Evolutionary conservation across 2,113 vertebrate species (phyloP), one percentile per base, ranked within the genome.

Genomic region (Microtus richardsoni): DNA sequence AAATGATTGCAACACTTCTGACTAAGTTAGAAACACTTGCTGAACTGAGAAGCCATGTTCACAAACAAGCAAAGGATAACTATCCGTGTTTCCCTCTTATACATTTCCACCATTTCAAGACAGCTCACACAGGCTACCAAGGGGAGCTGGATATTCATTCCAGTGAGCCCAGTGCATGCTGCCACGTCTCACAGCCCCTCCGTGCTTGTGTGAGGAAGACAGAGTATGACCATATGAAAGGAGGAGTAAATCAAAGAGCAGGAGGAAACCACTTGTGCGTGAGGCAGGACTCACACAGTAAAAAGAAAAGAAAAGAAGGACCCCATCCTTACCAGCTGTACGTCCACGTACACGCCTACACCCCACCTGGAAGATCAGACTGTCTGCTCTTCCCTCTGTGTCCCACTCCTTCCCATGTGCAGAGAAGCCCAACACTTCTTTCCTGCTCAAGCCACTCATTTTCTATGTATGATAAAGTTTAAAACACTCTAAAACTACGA

Each of bases 91-190:
- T 64, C n/a, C n/a, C 1, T 39, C 60, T 44, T 64, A 47, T 12
- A 85, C 66, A 66, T 68, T 44, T n/a, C 16, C 36, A 28, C 17
- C 24, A n/a, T 60, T 12, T 78, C 12, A 28, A 36, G 44, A 60
- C 47, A 22, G 49, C 58, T 54, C 0, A 70, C 0, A 9, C 28
- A 44, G 0, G 21, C 1, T 4, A 17, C 0, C 5, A 30, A 24
- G n/a, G 33, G 16, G 17, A 5, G 54, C 26, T 12, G 60, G 71
- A 22, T 4, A 39, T n/a, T 41, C 24, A 0, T 19, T 68, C 13
- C 54, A 10, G 9, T 10, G 14, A 47, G 5, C 28, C 22, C 28
- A 11, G 0, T 4, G 2, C 8, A 21, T 13, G 21, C 1, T 39
- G 36, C 28, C 30, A 3, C 0, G 4, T 33, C 44, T 13, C 17